A percentile compares a stretch with the other conserved stretches of the same genome.
phyloP scores from a whole-genome alignment of 1,140 invertebrate genomes.

The Cotesia chilonis region DNA sequence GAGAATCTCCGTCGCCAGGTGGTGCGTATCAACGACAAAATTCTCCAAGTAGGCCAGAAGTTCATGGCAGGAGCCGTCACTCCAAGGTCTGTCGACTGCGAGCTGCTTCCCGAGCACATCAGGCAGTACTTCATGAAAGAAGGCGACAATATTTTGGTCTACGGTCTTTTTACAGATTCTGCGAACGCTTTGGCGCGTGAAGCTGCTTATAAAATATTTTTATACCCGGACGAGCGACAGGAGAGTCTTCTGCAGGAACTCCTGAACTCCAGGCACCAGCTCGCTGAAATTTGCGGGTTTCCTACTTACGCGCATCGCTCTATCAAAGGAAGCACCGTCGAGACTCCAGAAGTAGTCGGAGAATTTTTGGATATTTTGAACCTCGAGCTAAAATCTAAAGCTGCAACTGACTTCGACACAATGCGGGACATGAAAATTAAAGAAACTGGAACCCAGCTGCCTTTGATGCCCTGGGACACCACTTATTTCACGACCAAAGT shows the following conservation, averaged over 20 bases:
- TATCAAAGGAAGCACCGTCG: constrained; percentile 85
- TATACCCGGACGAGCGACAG: constrained; percentile 82
- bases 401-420: constrained; percentile 74
- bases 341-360: constrained; percentile 79
- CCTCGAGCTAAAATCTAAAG: constrained; percentile 72
- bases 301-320: constrained; percentile 88
- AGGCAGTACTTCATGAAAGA: constrained; percentile 77
- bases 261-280: constrained; percentile 75
- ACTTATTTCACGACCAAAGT: constrained; percentile 81
- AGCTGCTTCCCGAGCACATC: constrained; percentile 75
- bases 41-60: constrained; percentile 79
- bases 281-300: constrained; percentile 90
- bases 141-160: constrained; percentile 77
- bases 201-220: constrained; percentile 86
- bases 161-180: constrained; percentile 84
- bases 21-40: constrained; percentile 84
- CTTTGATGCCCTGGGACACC: constrained; percentile 83
- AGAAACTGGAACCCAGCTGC: constrained; percentile 61
- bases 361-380: constrained; percentile 85
- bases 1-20: constrained; percentile 79
- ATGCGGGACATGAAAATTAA: constrained; percentile 80
- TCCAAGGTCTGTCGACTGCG: constrained; percentile 72
- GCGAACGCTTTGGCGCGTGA: constrained; percentile 82
- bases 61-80: constrained; percentile 82
- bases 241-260: constrained; percentile 78